These are phyloP conservation scores for Chitala chitala DNA, from an alignment of 2,113 vertebrate genomes.

Conservation along the genomic window DNA sequence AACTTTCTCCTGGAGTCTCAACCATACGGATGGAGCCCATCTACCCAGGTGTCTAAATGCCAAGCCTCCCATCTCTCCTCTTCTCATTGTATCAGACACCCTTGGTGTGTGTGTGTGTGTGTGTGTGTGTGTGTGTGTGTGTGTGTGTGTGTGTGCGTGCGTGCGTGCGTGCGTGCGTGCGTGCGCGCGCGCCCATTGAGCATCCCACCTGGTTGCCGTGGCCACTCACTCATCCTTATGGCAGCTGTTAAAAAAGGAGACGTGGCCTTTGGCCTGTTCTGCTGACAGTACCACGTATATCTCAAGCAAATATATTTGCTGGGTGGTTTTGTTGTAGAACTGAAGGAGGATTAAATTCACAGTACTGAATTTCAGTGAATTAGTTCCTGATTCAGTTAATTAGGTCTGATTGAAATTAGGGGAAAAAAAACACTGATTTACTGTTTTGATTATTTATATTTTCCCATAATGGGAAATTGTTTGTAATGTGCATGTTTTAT, in stretches of 20 bases:
- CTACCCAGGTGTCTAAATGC: conserved; percentile 71
- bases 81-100: background rate
- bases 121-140: no score
- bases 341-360: background rate
- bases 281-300: background rate
- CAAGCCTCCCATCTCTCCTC: conserved; percentile 14
- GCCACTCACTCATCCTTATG: background rate
- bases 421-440: no score
- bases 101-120: background rate
- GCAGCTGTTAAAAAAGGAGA: no score
- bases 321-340: no score
- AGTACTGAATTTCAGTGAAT: background rate
- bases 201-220: background rate
- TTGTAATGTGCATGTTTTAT: background rate
- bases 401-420: no score
- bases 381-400: background rate
- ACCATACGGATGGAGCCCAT: conserved; percentile 74
- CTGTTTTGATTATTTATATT: background rate
- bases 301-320: background rate
- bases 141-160: no score
- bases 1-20: conserved; percentile 81
- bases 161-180: no score
- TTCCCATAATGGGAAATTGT: background rate
- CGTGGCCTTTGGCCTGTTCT: background rate
- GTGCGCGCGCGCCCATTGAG: no score